A percentile compares a stretch with the other conserved stretches of the same genome.
phyloP scores from a whole-genome alignment of 2,113 vertebrate species.

The Myiagra hebetior region DNA sequence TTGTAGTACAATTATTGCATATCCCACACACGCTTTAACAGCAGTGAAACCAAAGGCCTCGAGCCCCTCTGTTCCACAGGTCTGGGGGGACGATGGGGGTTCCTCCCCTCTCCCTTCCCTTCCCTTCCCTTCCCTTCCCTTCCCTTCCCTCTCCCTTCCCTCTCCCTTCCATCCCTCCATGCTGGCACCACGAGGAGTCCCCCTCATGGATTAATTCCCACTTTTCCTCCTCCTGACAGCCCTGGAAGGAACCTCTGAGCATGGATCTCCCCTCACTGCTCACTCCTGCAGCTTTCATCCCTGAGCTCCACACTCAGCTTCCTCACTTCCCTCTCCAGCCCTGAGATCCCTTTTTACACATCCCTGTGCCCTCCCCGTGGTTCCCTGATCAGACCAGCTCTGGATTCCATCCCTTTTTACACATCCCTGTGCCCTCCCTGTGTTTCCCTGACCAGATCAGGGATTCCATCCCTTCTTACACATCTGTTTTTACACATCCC shows the following conservation, averaged over 20 bases:
- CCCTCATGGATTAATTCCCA: neutral
- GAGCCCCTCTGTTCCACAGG: rapidly evolving
- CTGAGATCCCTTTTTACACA: neutral
- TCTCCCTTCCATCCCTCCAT: neutral
- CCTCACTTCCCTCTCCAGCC: neutral
- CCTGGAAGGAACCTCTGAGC: neutral
- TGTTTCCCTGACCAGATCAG: no score
- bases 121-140: neutral
- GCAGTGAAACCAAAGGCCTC: neutral
- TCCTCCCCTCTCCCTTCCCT: neutral
- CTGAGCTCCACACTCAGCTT: neutral
- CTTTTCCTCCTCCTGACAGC: neutral
- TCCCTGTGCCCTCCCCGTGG: neutral
- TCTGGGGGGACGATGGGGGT: rapidly evolving
- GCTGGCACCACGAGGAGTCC: rapidly evolving
- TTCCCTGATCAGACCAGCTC: rapidly evolving
- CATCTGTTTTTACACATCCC: no score
- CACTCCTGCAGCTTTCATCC: neutral
- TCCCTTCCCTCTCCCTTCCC: neutral
- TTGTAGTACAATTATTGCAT: rapidly evolving
- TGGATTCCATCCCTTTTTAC: neutral
- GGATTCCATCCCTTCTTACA: no score
- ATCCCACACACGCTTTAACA: rapidly evolving
- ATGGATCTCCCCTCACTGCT: rapidly evolving
- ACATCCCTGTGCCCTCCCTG: no score